These are phyloP conservation scores for Synergus japonicus DNA, from an alignment of 2,888 invertebrate genomes.

Conservation along the genomic window DNA sequence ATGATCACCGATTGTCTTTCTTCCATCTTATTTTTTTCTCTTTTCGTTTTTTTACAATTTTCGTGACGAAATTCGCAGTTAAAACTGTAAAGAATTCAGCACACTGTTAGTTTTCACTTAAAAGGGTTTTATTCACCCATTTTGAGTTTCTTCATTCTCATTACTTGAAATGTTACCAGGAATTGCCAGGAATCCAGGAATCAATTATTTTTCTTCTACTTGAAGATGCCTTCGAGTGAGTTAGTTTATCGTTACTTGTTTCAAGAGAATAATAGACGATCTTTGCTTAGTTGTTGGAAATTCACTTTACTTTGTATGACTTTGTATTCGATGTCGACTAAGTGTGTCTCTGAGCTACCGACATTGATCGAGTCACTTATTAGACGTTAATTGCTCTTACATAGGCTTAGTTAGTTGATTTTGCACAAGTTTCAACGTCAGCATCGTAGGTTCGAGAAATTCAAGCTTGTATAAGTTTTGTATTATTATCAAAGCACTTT, in stretches of 20 bases:
- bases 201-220: not conserved
- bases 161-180: not conserved
- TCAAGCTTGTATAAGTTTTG: not conserved
- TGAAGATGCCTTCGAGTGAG: not conserved
- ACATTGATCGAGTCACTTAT: constrained; percentile 23
- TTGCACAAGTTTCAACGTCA: constrained; percentile 14
- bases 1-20: constrained; percentile 55
- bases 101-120: not conserved
- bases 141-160: constrained; percentile 8
- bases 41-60: not conserved
- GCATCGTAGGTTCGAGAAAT: constrained; percentile 1
- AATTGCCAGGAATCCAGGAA: too few relatives aligned
- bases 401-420: not conserved
- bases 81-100: not conserved
- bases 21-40: constrained; percentile 3
- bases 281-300: not conserved
- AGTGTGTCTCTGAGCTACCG: not conserved
- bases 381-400: constrained; percentile 32
- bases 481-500: not conserved
- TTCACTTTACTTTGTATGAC: not conserved
- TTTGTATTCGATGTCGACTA: constrained; percentile 17
- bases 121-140: not conserved
- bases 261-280: not conserved
- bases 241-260: not conserved
- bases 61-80: not conserved